Conservation (phyloP, 2,113 vertebrate genomes). For the Cebidichthys violaceus region DNA sequence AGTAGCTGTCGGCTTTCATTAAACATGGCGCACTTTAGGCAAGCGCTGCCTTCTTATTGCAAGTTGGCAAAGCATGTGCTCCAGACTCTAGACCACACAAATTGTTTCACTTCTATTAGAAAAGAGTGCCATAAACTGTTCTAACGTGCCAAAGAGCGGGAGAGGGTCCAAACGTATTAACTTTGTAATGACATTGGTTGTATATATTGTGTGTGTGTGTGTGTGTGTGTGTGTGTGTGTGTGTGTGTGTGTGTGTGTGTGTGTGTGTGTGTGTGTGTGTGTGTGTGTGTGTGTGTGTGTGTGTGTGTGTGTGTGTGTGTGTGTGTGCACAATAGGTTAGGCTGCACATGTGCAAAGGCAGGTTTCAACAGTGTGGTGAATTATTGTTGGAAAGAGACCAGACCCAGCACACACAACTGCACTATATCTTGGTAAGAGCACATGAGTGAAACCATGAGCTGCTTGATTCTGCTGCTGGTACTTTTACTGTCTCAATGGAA, state of each 20-base stretch:
- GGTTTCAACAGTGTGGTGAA: background rate
- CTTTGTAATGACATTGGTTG: conserved; percentile 7
- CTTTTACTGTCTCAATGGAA: background rate
- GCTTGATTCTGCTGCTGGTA: background rate
- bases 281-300: too few species aligned
- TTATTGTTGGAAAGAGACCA: background rate
- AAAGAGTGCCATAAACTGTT: conserved; percentile 33
- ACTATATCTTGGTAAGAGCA: background rate
- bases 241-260: background rate
- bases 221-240: background rate
- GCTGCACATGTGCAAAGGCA: background rate
- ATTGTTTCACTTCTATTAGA: conserved; percentile 48
- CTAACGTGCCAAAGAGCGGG: conserved; percentile 21
- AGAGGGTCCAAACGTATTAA: background rate
- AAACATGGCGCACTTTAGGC: conserved; percentile 50
- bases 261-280: conserved; percentile 5
- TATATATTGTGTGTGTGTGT: background rate
- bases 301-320: background rate
- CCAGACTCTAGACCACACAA: conserved; percentile 25
- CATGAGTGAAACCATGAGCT: background rate
- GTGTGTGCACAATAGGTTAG: too few species aligned
- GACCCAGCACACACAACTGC: background rate
- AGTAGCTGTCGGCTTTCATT: conserved; percentile 64
- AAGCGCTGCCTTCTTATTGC: conserved; percentile 32
- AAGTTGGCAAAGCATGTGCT: conserved; percentile 5